Percentiles rank a stretch among this genome's conserved stretches.
Evolutionary conservation across 2,113 vertebrate genomes (phyloP).

Genomic region (Antechinus flavipes): DNA sequence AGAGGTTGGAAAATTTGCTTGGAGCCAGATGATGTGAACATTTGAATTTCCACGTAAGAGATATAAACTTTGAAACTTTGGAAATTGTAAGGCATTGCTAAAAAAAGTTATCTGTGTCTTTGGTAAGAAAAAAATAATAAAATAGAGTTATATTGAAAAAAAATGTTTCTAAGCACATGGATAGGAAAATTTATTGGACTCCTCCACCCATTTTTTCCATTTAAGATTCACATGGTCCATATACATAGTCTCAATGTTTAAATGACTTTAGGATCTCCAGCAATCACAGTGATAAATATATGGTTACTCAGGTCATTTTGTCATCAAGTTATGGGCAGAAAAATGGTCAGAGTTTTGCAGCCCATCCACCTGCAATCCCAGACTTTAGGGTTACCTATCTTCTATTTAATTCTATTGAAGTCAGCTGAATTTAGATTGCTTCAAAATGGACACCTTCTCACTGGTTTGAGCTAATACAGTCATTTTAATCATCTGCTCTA

Average conservation of each 20-base stretch:
- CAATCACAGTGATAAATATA: neutral
- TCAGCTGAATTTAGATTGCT: conserved; percentile 20
- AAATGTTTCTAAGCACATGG: neutral
- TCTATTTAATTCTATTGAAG: neutral
- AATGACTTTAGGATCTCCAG: neutral
- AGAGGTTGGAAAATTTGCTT: neutral
- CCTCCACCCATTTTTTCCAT: conserved; percentile 16
- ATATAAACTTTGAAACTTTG: neutral
- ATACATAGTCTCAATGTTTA: neutral
- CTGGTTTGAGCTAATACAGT: neutral
- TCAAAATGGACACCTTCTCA: neutral
- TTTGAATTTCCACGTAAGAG: neutral
- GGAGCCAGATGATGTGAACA: neutral
- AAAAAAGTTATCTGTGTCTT: neutral
- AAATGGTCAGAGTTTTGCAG: neutral
- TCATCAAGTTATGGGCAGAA: neutral
- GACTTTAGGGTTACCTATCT: neutral
- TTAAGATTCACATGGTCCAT: neutral
- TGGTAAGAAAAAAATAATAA: neutral
- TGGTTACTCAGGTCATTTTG: neutral
- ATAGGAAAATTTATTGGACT: neutral
- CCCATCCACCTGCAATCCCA: neutral
- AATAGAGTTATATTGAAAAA: neutral
- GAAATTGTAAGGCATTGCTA: neutral
- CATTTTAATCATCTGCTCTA: neutral